Evolutionary conservation across 2,888 invertebrate species (phyloP).

Genomic region (Oscheius sp.): DNA sequence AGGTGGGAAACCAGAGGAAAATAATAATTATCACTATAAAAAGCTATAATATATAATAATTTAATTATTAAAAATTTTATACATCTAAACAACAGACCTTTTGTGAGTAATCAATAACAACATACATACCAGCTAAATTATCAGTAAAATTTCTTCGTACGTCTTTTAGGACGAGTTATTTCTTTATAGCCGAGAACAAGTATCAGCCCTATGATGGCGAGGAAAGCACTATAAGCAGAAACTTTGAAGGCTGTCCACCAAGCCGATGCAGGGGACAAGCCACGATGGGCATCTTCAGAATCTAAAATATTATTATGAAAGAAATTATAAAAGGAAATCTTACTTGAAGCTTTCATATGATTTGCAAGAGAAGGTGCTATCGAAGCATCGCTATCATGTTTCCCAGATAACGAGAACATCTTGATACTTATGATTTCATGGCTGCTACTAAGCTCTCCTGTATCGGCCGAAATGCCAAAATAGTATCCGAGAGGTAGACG

Average conservation of each 20-base stretch:
- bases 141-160: neutral
- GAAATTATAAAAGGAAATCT: neutral
- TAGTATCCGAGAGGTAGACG: conserved; percentile 18
- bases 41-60: no score
- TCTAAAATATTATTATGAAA: neutral
- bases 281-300: neutral
- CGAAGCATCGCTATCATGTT: neutral
- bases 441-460: conserved; percentile 16
- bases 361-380: neutral
- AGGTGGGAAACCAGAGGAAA: conserved; percentile 94
- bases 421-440: conserved; percentile 21
- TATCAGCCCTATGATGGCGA: neutral
- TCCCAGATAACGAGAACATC: neutral
- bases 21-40: no score
- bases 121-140: neutral
- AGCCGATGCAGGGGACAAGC: neutral
- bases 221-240: conserved; percentile 3
- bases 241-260: conserved; percentile 24
- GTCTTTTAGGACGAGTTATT: neutral
- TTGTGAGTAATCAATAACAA: no score
- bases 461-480: conserved; percentile 26
- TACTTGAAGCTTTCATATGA: neutral
- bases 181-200: conserved; percentile 2
- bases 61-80: no score
- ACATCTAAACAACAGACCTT: no score